Percentiles rank a stretch among this genome's conserved stretches.
These are phyloP conservation scores for Clistopyga incitator DNA, from an alignment of 2,888 invertebrate genomes.

Conservation along the genomic window DNA sequence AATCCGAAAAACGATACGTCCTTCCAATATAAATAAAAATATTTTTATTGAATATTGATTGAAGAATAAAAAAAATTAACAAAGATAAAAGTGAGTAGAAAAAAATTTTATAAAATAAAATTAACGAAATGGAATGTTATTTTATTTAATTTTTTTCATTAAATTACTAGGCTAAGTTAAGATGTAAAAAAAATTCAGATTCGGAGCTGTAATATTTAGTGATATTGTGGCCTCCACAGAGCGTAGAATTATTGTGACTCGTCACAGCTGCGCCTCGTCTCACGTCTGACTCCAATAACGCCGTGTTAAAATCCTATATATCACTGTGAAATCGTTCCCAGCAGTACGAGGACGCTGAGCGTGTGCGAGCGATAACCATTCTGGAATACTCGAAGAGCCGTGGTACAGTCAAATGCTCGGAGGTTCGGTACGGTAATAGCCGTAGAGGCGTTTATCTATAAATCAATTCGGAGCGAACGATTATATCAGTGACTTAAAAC, in stretches of 20 bases:
- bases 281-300: constrained; percentile 60
- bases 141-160: too few relatives aligned
- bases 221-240: constrained; percentile 48
- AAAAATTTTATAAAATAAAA: too few relatives aligned
- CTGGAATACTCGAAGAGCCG: constrained; percentile 48
- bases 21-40: not conserved
- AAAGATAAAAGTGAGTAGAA: too few relatives aligned
- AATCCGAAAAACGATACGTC: not conserved
- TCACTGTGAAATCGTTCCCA: constrained; percentile 58
- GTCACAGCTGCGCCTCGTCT: constrained; percentile 63
- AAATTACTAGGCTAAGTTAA: not conserved
- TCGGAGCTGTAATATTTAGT: constrained; percentile 28
- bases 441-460: constrained; percentile 65
- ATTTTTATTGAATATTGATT: not conserved
- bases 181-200: not conserved
- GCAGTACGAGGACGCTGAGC: constrained; percentile 33
- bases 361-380: constrained; percentile 56
- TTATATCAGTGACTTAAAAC: constrained; percentile 62
- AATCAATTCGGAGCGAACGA: constrained; percentile 64
- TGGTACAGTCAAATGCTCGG: constrained; percentile 8
- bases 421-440: constrained; percentile 9
- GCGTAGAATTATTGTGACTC: constrained; percentile 55
- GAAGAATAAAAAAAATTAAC: too few relatives aligned
- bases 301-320: constrained; percentile 67
- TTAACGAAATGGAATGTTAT: too few relatives aligned